Base-by-base conservation (phyloP, 2,113 vertebrate species). In the Pelobates fuscus region DNA sequence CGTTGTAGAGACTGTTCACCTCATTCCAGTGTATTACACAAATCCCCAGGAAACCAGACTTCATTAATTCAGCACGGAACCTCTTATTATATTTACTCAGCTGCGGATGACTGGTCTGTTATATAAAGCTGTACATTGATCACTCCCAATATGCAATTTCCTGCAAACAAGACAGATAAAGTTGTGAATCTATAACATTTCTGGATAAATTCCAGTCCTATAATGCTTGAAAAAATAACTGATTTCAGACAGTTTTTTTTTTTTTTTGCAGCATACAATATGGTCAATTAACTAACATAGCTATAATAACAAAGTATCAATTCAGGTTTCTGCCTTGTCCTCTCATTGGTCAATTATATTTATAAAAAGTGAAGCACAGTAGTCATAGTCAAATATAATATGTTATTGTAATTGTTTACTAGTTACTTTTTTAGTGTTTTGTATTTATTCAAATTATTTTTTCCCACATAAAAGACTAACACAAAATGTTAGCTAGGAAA, bases 21-120 rank as follows among this genome's bases (percentile, higher is more conserved):
- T 60, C 24, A 67, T 60, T 76, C 73, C 73, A 77, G 46, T 68
- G 73, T 77, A 60, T 61, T 59, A 44, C 73, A 21, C 73, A 77
- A 77, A 77, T 77, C 73, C 73, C 64, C 73, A 77, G 73, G 73
- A 77, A 77, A 77, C 73, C 73, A 68, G 73, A 68, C 73, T 77
- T 77, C 73, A 77, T 77, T 77, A 77, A 77, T 77, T 68, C 73
- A 46, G 55, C 73, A 77, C 73, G 64, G 64, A 77, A 77, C 64
- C 49, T 43, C 73, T 77, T 77, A 77, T 77, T 61, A 67, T 77
- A 68, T 77, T 77, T 77, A 77, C 57, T 77, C 73, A 77, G 73
- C 73, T 76, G 73, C 73, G n/a, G 67, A 77, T 52, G 73, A 37
- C 65, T 77, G 55, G 73, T 68, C 73, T 77, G 72, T 77, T 77